Percentiles rank a stretch among this genome's conserved stretches.
Conservation (phyloP, 2,797 vertebrate genomes). For the Gymnoscopelus braueri region DNA sequence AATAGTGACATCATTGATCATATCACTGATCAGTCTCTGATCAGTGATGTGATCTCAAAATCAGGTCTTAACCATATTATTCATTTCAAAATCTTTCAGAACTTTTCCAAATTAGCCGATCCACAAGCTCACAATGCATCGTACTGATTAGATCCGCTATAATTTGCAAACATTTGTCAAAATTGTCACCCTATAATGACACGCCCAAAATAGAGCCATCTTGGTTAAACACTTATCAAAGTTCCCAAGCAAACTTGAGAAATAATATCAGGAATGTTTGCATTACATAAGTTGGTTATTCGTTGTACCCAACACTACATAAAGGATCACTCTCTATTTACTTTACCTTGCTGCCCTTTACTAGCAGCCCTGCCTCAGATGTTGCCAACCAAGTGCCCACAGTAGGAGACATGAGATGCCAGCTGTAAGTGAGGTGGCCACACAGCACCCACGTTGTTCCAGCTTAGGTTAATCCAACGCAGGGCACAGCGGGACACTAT, state of each 20-base stretch:
- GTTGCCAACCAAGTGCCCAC: constrained; percentile 45
- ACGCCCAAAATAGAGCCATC: too few species aligned
- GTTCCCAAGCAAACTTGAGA: too few species aligned
- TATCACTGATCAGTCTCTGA: neutral
- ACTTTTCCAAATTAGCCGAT: too few species aligned
- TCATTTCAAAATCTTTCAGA: too few species aligned
- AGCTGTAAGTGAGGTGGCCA: constrained; percentile 71
- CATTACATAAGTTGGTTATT: constrained; percentile 34
- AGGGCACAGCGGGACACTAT: constrained; percentile 61
- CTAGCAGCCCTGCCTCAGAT: constrained; percentile 57
- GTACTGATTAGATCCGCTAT: neutral
- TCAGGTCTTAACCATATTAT: too few species aligned
- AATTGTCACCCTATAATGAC: too few species aligned
- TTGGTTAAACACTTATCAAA: too few species aligned
- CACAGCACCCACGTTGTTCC: constrained; percentile 56
- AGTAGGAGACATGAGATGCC: constrained; percentile 63
- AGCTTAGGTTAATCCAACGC: constrained; percentile 65
- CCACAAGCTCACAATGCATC: neutral
- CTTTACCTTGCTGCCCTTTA: constrained; percentile 56
- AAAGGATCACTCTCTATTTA: too few species aligned
- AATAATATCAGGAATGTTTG: constrained; percentile 47
- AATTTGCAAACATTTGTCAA: neutral
- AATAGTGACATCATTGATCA: neutral
- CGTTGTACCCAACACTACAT: too few species aligned
- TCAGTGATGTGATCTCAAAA: neutral